Evolutionary conservation across 2,797 vertebrate genomes (phyloP).

Genomic region (Halcyon chelicuti): DNA sequence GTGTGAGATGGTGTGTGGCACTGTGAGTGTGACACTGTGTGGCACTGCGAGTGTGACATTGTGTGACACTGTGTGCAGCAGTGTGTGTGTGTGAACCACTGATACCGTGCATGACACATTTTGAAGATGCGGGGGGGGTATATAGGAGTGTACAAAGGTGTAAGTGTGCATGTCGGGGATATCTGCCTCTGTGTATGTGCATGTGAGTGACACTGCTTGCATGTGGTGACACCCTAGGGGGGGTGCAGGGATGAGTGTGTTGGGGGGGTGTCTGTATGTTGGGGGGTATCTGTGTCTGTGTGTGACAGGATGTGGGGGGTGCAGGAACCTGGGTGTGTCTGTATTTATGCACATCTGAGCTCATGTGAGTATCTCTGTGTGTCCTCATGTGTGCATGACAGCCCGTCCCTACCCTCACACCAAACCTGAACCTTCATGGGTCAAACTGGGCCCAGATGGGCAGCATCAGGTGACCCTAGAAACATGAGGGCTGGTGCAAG

Average conservation of each 20-base stretch:
- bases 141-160: neutral
- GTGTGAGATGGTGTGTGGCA: neutral
- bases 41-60: neutral
- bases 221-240: neutral
- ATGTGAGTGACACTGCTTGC: neutral
- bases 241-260: neutral
- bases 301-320: neutral
- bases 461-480: neutral
- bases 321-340: neutral
- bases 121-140: neutral
- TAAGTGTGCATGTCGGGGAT: neutral
- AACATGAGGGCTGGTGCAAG: accelerated
- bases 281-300: neutral
- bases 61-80: neutral
- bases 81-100: neutral
- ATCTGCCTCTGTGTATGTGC: neutral
- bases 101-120: neutral
- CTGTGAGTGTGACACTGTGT: neutral
- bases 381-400: neutral
- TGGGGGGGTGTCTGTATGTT: neutral
- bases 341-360: neutral
- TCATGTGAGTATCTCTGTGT: neutral
- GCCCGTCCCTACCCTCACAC: no score
- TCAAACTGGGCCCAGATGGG: neutral
- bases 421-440: neutral